Evolutionary conservation across 2,888 invertebrate genomes (phyloP).

Genomic region (Acanthosepion pharaonis): DNA sequence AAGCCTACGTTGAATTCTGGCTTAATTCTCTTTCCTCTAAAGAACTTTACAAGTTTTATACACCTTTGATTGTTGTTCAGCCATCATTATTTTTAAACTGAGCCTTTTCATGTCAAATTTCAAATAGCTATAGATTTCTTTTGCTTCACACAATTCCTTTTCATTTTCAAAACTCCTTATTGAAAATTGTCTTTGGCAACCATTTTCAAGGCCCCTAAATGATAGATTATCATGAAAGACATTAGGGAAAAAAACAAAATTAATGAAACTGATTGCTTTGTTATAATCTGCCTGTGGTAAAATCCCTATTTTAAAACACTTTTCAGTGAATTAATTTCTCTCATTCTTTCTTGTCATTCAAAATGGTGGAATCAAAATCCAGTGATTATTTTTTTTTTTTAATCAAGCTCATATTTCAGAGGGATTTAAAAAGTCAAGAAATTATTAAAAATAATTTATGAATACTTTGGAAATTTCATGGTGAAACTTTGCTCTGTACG

Average conservation of each 20-base stretch:
- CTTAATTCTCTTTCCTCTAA: neutral
- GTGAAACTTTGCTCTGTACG: neutral
- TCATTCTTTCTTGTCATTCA: neutral
- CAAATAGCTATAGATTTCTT: neutral
- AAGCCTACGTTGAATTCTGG: neutral
- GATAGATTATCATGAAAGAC: neutral
- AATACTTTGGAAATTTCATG: neutral
- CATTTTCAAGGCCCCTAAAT: neutral
- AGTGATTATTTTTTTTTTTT: neutral
- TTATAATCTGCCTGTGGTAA: neutral
- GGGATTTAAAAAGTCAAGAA: neutral
- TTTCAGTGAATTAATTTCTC: neutral
- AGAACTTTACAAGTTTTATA: neutral
- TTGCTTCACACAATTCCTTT: neutral
- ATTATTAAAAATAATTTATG: neutral
- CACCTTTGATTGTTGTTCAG: neutral
- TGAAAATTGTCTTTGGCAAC: neutral
- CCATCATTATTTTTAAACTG: neutral
- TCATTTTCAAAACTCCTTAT: neutral
- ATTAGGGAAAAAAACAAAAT: neutral
- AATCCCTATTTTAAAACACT: neutral
- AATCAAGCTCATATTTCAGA: neutral
- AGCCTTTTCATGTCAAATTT: neutral
- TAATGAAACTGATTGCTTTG: neutral
- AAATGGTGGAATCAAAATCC: neutral